Conservation (phyloP, 1,140 invertebrate genomes). For the Brachionus asplanchnoidis region DNA sequence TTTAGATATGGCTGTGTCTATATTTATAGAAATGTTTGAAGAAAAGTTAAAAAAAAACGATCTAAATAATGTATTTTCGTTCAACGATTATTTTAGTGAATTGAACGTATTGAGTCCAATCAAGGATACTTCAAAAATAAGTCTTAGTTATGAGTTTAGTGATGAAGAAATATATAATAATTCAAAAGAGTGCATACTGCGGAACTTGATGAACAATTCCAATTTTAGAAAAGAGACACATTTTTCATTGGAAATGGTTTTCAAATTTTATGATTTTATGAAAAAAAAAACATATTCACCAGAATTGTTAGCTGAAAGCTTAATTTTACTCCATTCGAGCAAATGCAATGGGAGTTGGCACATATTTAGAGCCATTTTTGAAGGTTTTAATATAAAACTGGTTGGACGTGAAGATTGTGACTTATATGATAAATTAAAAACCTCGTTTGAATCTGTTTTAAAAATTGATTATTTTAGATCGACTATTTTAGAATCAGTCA, state of each 20-base stretch:
- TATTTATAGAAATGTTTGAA: slow-evolving; percentile 4
- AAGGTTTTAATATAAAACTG: not conserved
- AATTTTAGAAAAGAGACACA: not conserved
- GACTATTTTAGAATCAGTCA: not conserved
- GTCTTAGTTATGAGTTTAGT: not conserved
- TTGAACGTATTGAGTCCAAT: not conserved
- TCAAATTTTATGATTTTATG: slow-evolving; percentile 6
- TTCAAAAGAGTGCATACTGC: not conserved
- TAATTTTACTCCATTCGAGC: slow-evolving; percentile 10
- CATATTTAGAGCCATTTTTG: not conserved
- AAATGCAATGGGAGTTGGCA: not conserved
- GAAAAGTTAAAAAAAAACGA: not conserved
- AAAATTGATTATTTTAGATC: not conserved
- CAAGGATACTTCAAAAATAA: not conserved
- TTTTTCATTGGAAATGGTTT: not conserved
- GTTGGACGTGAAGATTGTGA: not conserved
- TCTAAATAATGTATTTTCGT: not conserved
- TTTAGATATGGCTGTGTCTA: not conserved
- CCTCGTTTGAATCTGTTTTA: not conserved
- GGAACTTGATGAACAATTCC: not conserved
- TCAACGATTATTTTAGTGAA: not conserved
- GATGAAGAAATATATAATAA: not conserved
- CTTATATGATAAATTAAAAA: not conserved
- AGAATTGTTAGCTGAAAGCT: not conserved
- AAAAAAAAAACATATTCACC: not conserved